Percentiles rank a stretch among this genome's conserved stretches.
Conservation (phyloP, 2,113 vertebrate genomes). For the Sturnus vulgaris region DNA sequence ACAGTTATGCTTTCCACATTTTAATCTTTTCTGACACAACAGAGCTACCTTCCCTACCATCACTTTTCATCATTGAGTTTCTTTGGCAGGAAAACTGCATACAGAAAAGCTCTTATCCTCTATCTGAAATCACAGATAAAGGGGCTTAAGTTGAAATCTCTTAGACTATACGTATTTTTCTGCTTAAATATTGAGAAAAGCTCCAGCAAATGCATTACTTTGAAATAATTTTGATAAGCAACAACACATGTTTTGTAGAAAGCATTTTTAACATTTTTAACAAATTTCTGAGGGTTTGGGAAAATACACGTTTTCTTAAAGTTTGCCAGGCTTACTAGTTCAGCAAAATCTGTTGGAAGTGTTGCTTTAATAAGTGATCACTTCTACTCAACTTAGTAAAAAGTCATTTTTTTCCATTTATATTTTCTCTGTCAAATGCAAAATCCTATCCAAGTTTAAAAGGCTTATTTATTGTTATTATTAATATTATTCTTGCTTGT, state of each 20-base stretch:
- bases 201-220: conserved; percentile 11
- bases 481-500: neutral
- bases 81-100: neutral
- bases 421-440: neutral
- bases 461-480: neutral
- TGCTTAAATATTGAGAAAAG: conserved; percentile 21
- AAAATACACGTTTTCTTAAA: neutral
- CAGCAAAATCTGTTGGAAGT: neutral
- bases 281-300: neutral
- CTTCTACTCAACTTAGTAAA: neutral
- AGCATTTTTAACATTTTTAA: conserved; percentile 29
- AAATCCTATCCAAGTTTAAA: neutral
- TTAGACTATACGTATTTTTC: conserved; percentile 9
- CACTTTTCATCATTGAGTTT: neutral
- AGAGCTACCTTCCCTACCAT: neutral
- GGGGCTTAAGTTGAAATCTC: neutral
- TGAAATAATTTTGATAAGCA: conserved; percentile 57
- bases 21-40: conserved; percentile 36
- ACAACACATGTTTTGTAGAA: conserved; percentile 21
- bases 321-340: neutral
- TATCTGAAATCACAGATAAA: conserved; percentile 19
- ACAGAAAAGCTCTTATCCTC: neutral
- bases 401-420: neutral
- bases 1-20: neutral
- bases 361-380: neutral